Conservation (phyloP, 2,113 vertebrate species). For the Choloepus hoffmanni region DNA sequence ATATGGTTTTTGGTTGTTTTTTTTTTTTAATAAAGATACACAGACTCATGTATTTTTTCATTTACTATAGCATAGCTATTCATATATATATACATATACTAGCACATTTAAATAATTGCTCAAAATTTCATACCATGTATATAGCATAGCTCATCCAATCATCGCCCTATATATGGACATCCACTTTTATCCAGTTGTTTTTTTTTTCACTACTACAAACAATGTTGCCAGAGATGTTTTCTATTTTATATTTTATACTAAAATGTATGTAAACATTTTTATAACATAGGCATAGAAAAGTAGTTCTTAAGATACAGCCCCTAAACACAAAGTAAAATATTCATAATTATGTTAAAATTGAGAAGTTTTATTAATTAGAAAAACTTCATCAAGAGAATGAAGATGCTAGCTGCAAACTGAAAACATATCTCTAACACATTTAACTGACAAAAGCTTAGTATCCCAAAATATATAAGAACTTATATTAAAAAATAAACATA, state of each 20-base stretch:
- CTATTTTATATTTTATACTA: neutral
- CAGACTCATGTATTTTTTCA: neutral
- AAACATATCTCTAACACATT: neutral
- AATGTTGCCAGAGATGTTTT: neutral
- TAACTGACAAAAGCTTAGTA: neutral
- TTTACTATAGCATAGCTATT: neutral
- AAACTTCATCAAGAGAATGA: neutral
- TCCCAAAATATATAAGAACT: neutral
- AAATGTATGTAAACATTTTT: neutral
- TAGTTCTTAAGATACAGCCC: neutral
- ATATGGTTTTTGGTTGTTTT: neutral
- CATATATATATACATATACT: neutral
- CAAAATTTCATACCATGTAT: neutral
- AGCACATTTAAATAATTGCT: neutral
- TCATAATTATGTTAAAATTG: neutral
- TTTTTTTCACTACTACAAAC: neutral
- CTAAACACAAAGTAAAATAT: neutral
- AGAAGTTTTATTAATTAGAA: neutral
- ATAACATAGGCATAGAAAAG: neutral
- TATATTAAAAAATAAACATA: neutral
- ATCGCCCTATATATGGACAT: neutral
- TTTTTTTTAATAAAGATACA: neutral
- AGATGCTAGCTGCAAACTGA: neutral
- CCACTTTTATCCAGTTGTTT: neutral
- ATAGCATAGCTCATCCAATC: neutral